Conservation (phyloP, 2,113 vertebrate species). For the Apteryx mantelli region DNA sequence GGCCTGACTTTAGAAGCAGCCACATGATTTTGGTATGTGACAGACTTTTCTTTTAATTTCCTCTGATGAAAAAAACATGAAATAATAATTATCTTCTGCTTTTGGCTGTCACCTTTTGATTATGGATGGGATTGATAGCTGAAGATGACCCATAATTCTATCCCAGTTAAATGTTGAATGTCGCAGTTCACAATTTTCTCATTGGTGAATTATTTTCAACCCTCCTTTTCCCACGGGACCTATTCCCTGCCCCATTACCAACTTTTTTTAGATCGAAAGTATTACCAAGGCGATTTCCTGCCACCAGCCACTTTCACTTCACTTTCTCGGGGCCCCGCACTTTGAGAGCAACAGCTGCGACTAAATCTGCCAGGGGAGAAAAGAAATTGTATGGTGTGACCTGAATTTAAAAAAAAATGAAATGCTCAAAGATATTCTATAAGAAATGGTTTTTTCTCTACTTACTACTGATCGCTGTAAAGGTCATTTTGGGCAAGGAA, state of each 20-base stretch:
- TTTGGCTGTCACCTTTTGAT: background rate
- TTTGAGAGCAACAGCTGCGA: background rate
- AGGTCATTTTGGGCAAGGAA: background rate
- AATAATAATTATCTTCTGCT: slow-evolving; percentile 31
- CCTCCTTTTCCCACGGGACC: slow-evolving; percentile 23
- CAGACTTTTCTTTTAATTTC: slow-evolving; percentile 27
- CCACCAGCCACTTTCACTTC: slow-evolving; percentile 11
- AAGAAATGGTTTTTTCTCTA: background rate
- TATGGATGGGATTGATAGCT: background rate
- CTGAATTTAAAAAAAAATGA: background rate
- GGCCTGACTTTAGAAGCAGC: background rate
- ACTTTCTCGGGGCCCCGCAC: slow-evolving; percentile 23
- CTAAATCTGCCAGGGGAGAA: rapidly evolving
- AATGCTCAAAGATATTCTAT: background rate
- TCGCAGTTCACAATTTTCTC: slow-evolving; percentile 37
- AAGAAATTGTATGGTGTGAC: background rate
- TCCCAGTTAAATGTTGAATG: slow-evolving; percentile 14
- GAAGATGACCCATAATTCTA: slow-evolving; percentile 43
- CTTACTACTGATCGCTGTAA: background rate
- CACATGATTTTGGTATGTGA: background rate
- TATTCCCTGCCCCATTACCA: slow-evolving; percentile 29
- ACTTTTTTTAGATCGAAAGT: slow-evolving; percentile 42
- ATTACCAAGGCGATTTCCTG: slow-evolving; percentile 59
- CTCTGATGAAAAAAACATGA: background rate
- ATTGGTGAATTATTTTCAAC: slow-evolving; percentile 26